phyloP scores from a whole-genome alignment of 2,113 vertebrate species.

The Tetraodon nigroviridis region DNA sequence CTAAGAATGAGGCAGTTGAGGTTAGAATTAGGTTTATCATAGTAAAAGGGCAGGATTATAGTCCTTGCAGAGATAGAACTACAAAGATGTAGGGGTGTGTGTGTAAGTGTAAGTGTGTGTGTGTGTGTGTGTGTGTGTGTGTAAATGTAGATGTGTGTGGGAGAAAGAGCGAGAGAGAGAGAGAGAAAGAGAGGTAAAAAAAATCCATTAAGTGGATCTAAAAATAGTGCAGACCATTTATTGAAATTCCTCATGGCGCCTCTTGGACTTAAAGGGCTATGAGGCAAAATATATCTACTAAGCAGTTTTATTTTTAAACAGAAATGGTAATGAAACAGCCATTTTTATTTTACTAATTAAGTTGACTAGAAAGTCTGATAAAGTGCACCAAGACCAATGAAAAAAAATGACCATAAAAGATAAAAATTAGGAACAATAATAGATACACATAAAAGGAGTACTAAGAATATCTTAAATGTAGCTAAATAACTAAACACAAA shows the following conservation, averaged over 20 bases:
- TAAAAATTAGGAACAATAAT: too few species aligned
- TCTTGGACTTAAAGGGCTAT: slow-evolving; percentile 39
- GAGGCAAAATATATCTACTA: slow-evolving; percentile 14
- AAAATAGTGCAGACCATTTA: slow-evolving; percentile 59
- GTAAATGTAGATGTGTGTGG: not conserved
- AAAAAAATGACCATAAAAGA: slow-evolving; percentile 32
- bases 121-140: slow-evolving; percentile 8
- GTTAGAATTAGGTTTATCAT: too few species aligned
- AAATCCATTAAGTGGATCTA: slow-evolving; percentile 47
- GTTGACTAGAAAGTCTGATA: not conserved
- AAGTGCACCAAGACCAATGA: slow-evolving; percentile 15
- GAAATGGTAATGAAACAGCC: slow-evolving; percentile 49
- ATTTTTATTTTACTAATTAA: slow-evolving; percentile 60
- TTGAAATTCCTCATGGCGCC: slow-evolving; percentile 56
- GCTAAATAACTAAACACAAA: slow-evolving; percentile 7
- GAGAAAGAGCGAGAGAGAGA: too few species aligned
- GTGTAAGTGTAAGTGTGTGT: too few species aligned
- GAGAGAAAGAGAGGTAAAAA: slow-evolving; percentile 10
- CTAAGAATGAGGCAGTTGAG: too few species aligned
- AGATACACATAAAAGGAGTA: not conserved
- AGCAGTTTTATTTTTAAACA: slow-evolving; percentile 37
- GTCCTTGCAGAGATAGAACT: too few species aligned
- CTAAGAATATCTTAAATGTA: slow-evolving; percentile 8
- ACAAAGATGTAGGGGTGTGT: too few species aligned
- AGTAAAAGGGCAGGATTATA: too few species aligned